phyloP scores from a whole-genome alignment of 2,113 vertebrate genomes.

The Falcunculus frontatus region DNA sequence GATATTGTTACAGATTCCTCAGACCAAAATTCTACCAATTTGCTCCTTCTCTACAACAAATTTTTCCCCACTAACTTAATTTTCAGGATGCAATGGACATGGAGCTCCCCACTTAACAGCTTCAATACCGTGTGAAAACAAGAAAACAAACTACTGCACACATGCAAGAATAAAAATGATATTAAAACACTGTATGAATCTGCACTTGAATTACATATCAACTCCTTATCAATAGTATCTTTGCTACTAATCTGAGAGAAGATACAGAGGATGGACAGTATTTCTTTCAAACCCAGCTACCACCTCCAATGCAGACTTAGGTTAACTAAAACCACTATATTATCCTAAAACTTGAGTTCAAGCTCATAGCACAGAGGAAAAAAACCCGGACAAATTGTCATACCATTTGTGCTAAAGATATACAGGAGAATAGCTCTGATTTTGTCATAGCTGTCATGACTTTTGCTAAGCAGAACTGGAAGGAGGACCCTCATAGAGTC shows the following conservation, averaged over 20 bases:
- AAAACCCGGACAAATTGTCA: neutral
- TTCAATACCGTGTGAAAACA: neutral
- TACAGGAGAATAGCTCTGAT: slow-evolving; percentile 94
- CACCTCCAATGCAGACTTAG: neutral
- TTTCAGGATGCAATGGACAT: neutral
- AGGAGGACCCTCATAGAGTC: slow-evolving; percentile 94
- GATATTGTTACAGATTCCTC: neutral
- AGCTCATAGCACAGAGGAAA: neutral
- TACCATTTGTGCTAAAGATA: slow-evolving; percentile 94
- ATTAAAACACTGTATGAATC: neutral
- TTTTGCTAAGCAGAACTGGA: slow-evolving; percentile 86
- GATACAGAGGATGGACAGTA: neutral
- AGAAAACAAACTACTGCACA: neutral
- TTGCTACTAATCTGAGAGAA: neutral
- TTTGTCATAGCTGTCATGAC: slow-evolving; percentile 84
- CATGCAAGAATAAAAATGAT: neutral
- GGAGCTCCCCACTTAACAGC: neutral
- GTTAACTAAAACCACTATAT: neutral
- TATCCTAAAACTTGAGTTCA: neutral
- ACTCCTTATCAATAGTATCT: neutral
- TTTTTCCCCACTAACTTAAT: neutral
- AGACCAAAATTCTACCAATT: neutral
- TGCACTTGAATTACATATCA: neutral
- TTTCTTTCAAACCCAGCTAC: neutral
- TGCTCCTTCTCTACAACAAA: neutral